Evolutionary conservation across 2,888 invertebrate genomes (phyloP).

Genomic region (Gisinianus flammeolus): DNA sequence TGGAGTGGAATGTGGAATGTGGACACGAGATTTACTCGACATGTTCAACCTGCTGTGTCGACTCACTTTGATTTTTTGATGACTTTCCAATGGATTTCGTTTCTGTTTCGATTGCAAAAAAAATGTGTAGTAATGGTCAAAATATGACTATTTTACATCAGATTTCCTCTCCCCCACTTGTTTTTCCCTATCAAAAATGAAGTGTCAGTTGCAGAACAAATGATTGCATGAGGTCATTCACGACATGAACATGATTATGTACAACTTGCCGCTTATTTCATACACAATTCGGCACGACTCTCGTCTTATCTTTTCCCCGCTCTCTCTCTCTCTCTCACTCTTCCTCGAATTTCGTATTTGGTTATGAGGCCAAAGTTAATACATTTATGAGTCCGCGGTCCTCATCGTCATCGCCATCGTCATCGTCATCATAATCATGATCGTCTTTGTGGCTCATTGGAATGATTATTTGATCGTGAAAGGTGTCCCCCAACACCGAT

Average conservation of each 20-base stretch:
- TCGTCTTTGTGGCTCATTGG: slow-evolving; percentile 12
- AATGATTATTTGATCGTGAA: slow-evolving; percentile 30
- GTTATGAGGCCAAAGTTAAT: slow-evolving; percentile 2
- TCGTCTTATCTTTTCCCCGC: background rate
- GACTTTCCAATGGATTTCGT: too few species aligned
- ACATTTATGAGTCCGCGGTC: background rate
- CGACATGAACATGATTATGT: slow-evolving; percentile 5
- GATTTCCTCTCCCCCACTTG: too few species aligned
- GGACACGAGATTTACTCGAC: too few species aligned
- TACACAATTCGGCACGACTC: background rate
- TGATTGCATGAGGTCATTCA: background rate
- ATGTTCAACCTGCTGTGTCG: too few species aligned
- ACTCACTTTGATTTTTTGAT: background rate
- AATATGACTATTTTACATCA: too few species aligned
- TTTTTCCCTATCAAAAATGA: background rate
- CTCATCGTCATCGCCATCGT: background rate
- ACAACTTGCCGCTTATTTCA: background rate
- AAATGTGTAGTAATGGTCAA: too few species aligned
- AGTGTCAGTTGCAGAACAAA: background rate
- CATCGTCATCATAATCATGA: background rate
- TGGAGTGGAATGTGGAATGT: too few species aligned
- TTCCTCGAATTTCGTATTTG: background rate
- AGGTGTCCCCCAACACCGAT: slow-evolving; percentile 29
- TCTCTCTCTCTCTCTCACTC: background rate
- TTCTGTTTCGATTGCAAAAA: too few species aligned